These are phyloP conservation scores for Campoplex capitator DNA, from an alignment of 2,888 invertebrate genomes.

Conservation along the genomic window DNA sequence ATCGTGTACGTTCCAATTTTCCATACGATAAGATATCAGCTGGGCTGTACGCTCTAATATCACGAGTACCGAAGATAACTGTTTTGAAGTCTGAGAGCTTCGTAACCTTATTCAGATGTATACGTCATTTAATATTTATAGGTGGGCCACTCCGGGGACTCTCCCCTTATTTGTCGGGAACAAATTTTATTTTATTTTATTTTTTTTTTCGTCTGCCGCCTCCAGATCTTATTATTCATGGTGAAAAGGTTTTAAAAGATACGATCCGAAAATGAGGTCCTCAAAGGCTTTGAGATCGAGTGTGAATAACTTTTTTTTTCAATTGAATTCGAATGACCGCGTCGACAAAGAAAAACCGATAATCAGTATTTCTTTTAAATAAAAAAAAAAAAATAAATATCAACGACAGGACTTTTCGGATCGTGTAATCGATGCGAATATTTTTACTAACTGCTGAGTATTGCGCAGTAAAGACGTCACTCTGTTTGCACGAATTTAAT, in stretches of 20 bases:
- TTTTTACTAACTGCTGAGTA: background rate
- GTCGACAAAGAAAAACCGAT: background rate
- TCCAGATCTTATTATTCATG: background rate
- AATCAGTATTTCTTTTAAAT: background rate
- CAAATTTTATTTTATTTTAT: background rate
- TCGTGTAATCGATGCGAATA: background rate
- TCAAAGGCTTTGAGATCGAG: background rate
- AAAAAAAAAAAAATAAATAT: too few relatives aligned
- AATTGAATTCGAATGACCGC: background rate
- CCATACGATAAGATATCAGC: conserved; percentile 44
- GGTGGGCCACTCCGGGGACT: background rate
- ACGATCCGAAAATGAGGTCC: background rate
- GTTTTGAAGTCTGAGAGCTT: conserved; percentile 1
- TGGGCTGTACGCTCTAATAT: conserved; percentile 16
- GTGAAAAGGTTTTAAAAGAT: background rate
- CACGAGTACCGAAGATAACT: conserved; percentile 25
- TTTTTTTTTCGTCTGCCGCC: background rate
- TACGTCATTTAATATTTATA: conserved; percentile 14
- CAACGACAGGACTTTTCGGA: background rate
- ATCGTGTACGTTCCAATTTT: conserved; percentile 16
- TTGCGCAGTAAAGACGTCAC: background rate
- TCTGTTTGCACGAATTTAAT: background rate
- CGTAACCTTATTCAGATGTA: conserved; percentile 11
- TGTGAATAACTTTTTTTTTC: background rate
- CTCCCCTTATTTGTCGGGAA: conserved; percentile 1